These are phyloP conservation scores for Sardinella longiceps DNA, from an alignment of 2,797 vertebrate genomes.

Conservation along the genomic window DNA sequence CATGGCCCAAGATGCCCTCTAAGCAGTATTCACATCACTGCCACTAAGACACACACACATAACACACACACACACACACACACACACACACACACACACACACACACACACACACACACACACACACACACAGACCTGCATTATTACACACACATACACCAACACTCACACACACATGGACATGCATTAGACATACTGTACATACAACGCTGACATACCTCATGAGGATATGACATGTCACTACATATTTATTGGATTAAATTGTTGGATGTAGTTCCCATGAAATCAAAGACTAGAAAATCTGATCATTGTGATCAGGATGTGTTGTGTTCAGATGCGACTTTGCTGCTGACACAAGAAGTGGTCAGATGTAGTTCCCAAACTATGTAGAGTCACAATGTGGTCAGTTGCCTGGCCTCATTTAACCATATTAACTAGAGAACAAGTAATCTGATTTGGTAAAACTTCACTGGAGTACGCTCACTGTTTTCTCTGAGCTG, in stretches of 20 bases:
- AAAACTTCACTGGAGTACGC: not conserved
- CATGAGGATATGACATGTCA: not conserved
- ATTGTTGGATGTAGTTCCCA: not conserved
- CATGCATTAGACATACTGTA: slow-evolving; percentile 4
- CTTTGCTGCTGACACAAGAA: not conserved
- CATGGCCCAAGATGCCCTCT: slow-evolving; percentile 1
- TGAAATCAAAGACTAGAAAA: not conserved
- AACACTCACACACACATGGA: not conserved
- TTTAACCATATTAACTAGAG: not conserved
- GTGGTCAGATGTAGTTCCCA: no score
- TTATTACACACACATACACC: not conserved
- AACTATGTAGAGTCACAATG: not conserved
- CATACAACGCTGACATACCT: no score
- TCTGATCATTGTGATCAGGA: not conserved
- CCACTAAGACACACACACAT: not conserved
- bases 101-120: not conserved
- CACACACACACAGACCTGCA: not conserved
- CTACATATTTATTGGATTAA: not conserved
- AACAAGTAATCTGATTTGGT: not conserved
- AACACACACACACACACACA: no score
- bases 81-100: no score
- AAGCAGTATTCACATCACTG: not conserved
- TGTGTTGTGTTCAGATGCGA: not conserved
- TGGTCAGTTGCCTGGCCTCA: not conserved
- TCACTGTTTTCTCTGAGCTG: not conserved